Percentiles rank a stretch among this genome's conserved stretches.
Conservation (phyloP, 2,113 vertebrate genomes). For the Xiphophorus couchianus region DNA sequence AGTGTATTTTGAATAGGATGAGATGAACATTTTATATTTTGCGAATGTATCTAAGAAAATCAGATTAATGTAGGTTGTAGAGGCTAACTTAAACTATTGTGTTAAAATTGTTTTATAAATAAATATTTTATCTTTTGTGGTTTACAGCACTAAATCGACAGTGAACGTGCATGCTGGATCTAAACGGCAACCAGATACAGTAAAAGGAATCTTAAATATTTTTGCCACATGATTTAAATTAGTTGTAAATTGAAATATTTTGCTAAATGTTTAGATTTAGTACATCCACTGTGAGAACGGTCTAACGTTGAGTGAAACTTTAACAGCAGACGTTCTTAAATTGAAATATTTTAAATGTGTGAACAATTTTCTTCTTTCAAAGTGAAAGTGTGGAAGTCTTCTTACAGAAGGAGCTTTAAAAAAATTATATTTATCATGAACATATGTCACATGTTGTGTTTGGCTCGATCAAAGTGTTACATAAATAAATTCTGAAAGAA, state of each 20-base stretch:
- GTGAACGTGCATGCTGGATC: too few relatives aligned
- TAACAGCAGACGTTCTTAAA: too few relatives aligned
- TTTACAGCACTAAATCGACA: too few relatives aligned
- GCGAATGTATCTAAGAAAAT: too few relatives aligned
- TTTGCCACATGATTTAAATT: background rate
- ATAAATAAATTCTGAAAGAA: constrained; percentile 19
- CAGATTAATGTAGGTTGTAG: too few relatives aligned
- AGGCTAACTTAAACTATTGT: too few relatives aligned
- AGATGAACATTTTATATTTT: background rate
- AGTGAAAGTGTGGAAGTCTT: constrained; percentile 70
- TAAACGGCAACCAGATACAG: background rate
- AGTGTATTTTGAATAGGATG: background rate
- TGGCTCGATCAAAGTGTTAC: background rate
- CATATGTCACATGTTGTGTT: background rate
- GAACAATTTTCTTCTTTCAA: constrained; percentile 66
- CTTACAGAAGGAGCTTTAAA: constrained; percentile 66
- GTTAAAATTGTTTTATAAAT: too few relatives aligned
- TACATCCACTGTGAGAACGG: background rate
- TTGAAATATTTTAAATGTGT: constrained; percentile 9
- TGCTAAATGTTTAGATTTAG: background rate
- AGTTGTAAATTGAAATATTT: background rate
- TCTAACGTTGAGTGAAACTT: background rate
- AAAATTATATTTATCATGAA: background rate
- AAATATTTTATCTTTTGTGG: too few relatives aligned
- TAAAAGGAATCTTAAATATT: background rate